A percentile compares a stretch with the other conserved stretches of the same genome.
phyloP scores from a whole-genome alignment of 2,113 vertebrate genomes.

The Pelvicachromis taeniatus region DNA sequence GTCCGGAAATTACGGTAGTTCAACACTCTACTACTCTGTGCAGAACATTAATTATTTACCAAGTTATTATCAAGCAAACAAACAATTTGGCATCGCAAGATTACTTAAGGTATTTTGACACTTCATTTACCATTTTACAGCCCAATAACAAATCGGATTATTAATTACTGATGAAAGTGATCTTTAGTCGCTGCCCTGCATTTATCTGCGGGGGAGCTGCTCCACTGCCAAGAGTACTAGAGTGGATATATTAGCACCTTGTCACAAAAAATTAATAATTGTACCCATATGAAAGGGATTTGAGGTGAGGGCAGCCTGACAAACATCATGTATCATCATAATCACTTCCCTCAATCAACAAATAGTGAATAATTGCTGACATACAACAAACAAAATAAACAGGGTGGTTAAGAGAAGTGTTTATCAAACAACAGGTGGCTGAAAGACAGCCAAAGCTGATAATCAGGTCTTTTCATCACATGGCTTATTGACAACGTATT shows the following conservation, averaged over 20 bases:
- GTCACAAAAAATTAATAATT: neutral
- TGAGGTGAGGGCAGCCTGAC: neutral
- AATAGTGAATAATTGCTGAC: conserved; percentile 1
- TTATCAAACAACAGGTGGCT: conserved; percentile 41
- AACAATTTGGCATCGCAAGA: neutral
- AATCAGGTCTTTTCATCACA: conserved; percentile 36
- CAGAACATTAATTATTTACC: neutral
- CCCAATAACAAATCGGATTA: neutral
- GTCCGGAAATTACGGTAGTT: too few relatives aligned
- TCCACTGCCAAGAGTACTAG: neutral
- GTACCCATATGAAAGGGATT: neutral
- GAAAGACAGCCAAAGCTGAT: neutral
- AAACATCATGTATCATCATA: neutral
- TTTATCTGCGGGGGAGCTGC: neutral
- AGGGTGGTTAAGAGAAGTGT: neutral
- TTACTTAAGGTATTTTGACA: neutral
- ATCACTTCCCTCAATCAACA: neutral
- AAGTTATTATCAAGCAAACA: neutral
- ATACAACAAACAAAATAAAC: neutral
- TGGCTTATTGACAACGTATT: conserved; percentile 29
- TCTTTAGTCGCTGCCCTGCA: neutral
- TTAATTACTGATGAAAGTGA: neutral
- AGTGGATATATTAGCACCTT: neutral
- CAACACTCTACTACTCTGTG: neutral
- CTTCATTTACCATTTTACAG: neutral